Percentiles rank a stretch among this genome's conserved stretches.
These are phyloP conservation scores for Cylindroiulus punctatus DNA, from an alignment of 2,888 invertebrate genomes.

Conservation along the genomic window DNA sequence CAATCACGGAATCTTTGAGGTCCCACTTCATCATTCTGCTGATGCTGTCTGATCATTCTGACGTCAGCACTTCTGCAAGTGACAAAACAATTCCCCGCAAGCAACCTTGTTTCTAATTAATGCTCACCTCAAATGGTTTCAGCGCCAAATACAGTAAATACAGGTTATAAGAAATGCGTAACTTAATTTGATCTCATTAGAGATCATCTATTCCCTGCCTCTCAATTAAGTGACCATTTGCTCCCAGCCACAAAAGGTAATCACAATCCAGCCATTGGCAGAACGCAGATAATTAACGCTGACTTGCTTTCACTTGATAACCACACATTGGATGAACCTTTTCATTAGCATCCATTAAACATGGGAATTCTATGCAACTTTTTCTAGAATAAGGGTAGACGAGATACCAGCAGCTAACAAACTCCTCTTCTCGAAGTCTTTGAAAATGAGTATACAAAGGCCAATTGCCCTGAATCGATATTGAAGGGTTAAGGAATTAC, in stretches of 20 bases:
- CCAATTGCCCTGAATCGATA: not conserved
- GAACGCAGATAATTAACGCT: not conserved
- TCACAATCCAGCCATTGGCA: not conserved
- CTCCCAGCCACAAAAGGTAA: not conserved
- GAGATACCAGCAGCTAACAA: not conserved
- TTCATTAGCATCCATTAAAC: conserved; percentile 38
- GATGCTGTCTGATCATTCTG: not conserved
- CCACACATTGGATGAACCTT: not conserved
- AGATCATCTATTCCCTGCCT: not conserved
- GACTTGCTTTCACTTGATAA: not conserved
- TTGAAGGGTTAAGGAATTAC: not conserved
- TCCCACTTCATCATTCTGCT: not conserved
- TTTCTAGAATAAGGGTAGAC: not conserved
- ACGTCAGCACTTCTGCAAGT: conserved; percentile 4
- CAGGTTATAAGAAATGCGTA: not conserved
- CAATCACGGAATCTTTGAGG: not conserved
- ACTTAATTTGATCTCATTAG: conserved; percentile 27
- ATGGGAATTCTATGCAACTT: not conserved
- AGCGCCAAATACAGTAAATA: not conserved
- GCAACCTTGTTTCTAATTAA: not conserved
- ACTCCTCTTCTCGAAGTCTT: not conserved
- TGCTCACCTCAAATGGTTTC: not conserved
- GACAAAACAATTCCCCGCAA: not conserved
- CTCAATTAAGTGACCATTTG: conserved; percentile 4
- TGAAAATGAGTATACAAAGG: not conserved